phyloP scores from a whole-genome alignment of 2,113 vertebrate species.

The Sporophila hypoxantha region DNA sequence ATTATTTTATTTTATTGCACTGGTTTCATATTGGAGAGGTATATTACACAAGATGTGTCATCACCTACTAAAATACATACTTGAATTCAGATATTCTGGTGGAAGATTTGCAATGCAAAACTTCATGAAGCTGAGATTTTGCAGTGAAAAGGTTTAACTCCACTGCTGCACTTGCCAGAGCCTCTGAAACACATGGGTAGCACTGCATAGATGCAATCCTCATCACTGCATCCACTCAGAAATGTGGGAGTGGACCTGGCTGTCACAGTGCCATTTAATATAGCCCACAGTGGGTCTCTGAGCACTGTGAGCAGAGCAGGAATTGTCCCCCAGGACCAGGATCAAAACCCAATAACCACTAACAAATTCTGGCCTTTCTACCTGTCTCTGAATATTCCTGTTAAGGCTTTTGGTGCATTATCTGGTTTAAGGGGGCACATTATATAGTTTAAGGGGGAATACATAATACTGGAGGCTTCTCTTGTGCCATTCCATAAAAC shows the following conservation, averaged over 20 bases:
- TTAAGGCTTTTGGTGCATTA: background rate
- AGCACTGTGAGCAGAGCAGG: background rate
- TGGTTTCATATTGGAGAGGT: background rate
- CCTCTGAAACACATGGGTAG: background rate
- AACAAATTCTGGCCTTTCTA: background rate
- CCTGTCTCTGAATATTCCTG: background rate
- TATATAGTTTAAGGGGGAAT: background rate
- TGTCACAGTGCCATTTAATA: background rate
- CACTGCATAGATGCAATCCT: background rate
- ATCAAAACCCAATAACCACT: background rate
- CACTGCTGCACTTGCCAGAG: background rate
- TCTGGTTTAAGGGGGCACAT: background rate
- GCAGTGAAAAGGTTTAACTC: background rate
- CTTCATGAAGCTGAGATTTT: background rate
- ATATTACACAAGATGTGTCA: background rate
- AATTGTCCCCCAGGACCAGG: background rate
- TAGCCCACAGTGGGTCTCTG: background rate
- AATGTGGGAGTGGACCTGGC: background rate
- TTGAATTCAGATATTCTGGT: background rate
- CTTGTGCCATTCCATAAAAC: background rate
- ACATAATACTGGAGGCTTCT: background rate
- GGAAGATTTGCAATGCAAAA: background rate
- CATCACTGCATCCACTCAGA: accelerated
- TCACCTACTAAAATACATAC: background rate
- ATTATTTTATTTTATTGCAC: background rate